Percentiles rank a stretch among this genome's conserved stretches.
Evolutionary conservation across 2,797 vertebrate genomes (phyloP).

Genomic region (Neopelma chrysocephalum): DNA sequence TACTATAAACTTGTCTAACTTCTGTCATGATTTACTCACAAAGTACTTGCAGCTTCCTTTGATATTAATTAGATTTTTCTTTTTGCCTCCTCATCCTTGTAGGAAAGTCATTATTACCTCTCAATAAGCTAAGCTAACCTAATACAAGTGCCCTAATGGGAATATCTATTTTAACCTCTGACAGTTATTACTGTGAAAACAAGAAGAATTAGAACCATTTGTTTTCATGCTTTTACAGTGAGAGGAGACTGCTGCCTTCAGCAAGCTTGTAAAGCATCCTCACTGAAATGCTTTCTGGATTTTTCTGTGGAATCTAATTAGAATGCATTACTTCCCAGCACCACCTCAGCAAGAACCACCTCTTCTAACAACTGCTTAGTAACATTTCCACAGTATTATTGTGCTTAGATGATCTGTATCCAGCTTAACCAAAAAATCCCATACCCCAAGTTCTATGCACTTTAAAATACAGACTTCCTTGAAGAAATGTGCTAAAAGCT

Average conservation of each 20-base stretch:
- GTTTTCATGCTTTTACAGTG: not conserved
- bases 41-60: not conserved
- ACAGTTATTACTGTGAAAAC: conserved; percentile 41
- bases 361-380: not conserved
- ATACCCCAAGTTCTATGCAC: not conserved
- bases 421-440: not conserved
- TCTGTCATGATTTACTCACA: not conserved
- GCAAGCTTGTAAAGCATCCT: not conserved
- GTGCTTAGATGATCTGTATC: not conserved
- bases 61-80: not conserved
- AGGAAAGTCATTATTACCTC: not conserved
- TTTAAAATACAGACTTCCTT: not conserved
- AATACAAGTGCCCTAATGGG: conserved; percentile 15
- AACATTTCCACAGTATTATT: not conserved
- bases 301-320: not conserved
- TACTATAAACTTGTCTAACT: not conserved
- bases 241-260: not conserved
- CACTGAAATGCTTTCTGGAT: not conserved
- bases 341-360: not conserved
- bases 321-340: not conserved
- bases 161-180: conserved; percentile 19
- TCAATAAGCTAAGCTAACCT: not conserved
- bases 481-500: not conserved
- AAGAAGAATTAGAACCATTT: conserved; percentile 29
- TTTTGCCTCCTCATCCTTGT: not conserved